Evolutionary conservation across 2,113 vertebrate species (phyloP), one percentile per base, ranked within the genome.

Genomic region (Lampris megalopsis): DNA sequence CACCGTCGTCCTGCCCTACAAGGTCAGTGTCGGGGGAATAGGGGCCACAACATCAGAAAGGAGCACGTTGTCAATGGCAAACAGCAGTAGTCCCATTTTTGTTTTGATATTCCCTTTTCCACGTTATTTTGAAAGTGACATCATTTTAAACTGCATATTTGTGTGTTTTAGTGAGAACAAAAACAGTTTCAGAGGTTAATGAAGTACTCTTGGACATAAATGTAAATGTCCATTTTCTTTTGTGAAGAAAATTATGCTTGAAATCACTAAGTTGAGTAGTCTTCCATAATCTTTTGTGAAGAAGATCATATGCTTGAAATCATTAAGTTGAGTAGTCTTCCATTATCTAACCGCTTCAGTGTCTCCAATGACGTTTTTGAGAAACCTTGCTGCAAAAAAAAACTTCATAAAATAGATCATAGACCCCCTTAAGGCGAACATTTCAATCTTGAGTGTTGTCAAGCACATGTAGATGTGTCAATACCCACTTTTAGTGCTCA

Each of bases 1-100:
- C 0, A 95, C 98, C 0, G 95, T 98, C 68, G 97, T 98, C 74
- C 95, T 99, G 80, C 95, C 94, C 6, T 96, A 98, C 0, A 99
- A 99, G 97, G 98, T 99, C 80, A 95, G 93, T 89, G 35, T n/a
- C 11, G 11, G 60, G 82, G 92, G 79, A 84, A 78, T 0, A 84
- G 86, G 41, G 89, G 88, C 7, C 88, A 56, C 8, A 6, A 92
- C 72, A 94, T 92, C 0, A 86, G 92, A 11, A 8, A 9, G 58
- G 42, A 45, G 24, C 42, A 45, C 40, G 9, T 11, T 24, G 40
- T 45, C 43, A 4, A 45, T 4, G 43, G 43, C 43, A 1, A 45
- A 45, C 43, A 5, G 7, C 43, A 45, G 43, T 45, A 7, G 43
- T 7, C 43, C 43, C 7, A 7, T 1, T 45, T 45, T 45, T 4